These are phyloP conservation scores for Patiria miniata DNA, from an alignment of 35 echinoderm and acorn worm species.

Conservation along the genomic window DNA sequence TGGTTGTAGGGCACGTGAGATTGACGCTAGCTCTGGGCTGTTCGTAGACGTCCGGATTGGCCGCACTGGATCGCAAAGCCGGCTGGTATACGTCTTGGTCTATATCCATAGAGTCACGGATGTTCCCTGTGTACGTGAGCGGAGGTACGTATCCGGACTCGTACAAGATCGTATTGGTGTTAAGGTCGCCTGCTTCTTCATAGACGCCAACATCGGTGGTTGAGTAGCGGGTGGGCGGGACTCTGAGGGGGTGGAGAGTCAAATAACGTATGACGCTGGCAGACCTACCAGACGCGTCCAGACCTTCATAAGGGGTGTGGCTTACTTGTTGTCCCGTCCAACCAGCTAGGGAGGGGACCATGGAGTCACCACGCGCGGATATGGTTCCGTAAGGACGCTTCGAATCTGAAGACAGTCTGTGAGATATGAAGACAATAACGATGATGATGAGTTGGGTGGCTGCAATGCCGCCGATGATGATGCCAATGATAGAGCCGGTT, in stretches of 20 bases:
- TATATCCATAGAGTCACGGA: neutral
- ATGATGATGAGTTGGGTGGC: constrained; percentile 28
- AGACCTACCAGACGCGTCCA: neutral
- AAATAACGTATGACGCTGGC: neutral
- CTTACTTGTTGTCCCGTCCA: neutral
- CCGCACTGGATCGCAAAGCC: neutral
- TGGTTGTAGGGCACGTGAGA: neutral
- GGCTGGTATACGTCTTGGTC: neutral
- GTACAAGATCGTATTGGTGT: neutral
- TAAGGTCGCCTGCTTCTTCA: neutral
- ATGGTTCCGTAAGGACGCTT: neutral
- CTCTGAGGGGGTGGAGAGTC: neutral
- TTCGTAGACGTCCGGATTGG: neutral
- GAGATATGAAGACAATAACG: constrained; percentile 5
- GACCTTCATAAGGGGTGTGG: neutral
- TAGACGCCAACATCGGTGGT: neutral
- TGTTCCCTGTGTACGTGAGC: neutral
- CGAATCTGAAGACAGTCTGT: neutral
- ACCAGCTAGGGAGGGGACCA: neutral
- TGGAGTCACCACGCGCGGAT: neutral
- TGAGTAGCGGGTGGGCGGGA: neutral
- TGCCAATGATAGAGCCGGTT: neutral
- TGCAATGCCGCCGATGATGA: constrained; percentile 29
- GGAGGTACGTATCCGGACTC: neutral
- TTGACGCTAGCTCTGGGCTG: neutral